Percentiles rank a stretch among this genome's conserved stretches.
Conservation (phyloP, 2,888 invertebrate species). For the Keiferia lycopersicella region DNA sequence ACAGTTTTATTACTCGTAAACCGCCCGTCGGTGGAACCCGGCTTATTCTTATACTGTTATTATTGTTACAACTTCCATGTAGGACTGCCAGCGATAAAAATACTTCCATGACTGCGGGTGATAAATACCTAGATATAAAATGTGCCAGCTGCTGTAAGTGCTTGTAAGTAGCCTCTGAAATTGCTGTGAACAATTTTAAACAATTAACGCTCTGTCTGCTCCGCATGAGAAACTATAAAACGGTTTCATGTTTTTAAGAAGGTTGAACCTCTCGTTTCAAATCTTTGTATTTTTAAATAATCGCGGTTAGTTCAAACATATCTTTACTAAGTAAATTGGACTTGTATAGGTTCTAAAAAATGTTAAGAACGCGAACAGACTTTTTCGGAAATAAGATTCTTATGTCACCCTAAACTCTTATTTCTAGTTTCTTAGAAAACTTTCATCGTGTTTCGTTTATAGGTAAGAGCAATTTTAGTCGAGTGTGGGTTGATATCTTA, state of each 20-base stretch:
- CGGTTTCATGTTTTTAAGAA: no score
- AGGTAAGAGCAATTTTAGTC: no score
- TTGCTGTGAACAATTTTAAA: no score
- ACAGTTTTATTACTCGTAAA: constrained; percentile 77
- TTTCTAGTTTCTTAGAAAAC: not conserved
- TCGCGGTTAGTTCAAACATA: no score
- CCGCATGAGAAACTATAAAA: no score
- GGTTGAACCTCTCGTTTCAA: no score
- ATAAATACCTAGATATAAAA: not conserved
- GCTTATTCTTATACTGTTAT: constrained; percentile 12
- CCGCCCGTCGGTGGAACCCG: constrained; percentile 26
- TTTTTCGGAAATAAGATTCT: not conserved
- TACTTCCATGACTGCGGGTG: not conserved
- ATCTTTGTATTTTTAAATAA: no score
- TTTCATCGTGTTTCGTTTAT: not conserved
- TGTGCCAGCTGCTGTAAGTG: not conserved
- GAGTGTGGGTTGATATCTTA: no score
- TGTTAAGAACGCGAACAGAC: not conserved
- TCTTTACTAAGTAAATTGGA: not conserved
- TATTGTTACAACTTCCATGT: not conserved
- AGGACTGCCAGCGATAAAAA: not conserved
- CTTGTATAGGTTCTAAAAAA: not conserved
- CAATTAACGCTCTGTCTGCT: no score
- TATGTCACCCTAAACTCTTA: constrained; percentile 5
- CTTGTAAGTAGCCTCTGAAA: no score